phyloP scores from a whole-genome alignment of 1,140 invertebrate genomes.

The Temnothorax nylanderi region DNA sequence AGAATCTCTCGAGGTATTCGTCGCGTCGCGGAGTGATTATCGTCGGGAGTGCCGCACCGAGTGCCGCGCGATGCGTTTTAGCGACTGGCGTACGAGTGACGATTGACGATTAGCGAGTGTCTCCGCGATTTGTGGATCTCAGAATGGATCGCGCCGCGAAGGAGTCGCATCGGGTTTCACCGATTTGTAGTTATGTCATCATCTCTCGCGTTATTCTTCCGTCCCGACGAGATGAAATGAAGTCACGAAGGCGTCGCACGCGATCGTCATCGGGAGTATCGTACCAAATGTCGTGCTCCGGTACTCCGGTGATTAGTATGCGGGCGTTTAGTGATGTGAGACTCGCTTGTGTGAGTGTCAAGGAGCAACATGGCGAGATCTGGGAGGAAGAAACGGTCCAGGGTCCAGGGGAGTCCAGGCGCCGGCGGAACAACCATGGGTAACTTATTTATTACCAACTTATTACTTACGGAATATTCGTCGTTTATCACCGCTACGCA shows the following conservation, averaged over 20 bases:
- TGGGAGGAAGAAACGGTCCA: background rate
- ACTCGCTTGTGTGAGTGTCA: background rate
- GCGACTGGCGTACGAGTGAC: no score
- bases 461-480: background rate
- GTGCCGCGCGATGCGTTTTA: background rate
- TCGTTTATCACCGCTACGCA: background rate
- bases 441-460: background rate
- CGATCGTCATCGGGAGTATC: background rate
- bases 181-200: background rate
- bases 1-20: background rate
- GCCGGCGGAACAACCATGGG: background rate
- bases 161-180: no score
- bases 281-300: background rate
- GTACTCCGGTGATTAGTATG: background rate
- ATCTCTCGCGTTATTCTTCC: background rate
- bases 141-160: no score
- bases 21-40: background rate
- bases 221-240: no score
- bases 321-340: background rate
- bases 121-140: no score
- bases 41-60: background rate
- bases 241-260: background rate
- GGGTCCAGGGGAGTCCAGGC: background rate
- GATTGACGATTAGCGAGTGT: no score
- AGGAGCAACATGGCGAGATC: background rate